Conservation (phyloP, 2,888 invertebrate genomes). For the Calliphora vomitoria region DNA sequence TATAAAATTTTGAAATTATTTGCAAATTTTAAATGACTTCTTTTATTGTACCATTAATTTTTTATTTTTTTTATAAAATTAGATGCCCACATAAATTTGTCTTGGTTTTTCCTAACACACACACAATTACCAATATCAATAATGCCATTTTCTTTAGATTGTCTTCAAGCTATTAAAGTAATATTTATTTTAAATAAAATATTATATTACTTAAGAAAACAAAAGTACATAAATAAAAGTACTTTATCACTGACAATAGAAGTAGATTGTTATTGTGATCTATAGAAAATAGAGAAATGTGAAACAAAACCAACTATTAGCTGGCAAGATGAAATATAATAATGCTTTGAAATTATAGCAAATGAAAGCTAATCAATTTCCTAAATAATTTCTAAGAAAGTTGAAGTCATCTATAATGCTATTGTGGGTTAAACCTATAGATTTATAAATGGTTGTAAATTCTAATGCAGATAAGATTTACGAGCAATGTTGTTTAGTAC, state of each 20-base stretch:
- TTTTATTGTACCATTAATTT: no score
- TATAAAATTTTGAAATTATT: no score
- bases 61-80: background rate
- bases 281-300: background rate
- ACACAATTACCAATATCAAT: no score
- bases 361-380: no score
- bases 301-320: background rate
- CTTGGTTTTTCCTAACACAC: background rate
- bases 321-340: background rate
- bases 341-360: background rate
- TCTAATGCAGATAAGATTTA: no score
- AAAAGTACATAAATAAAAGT: background rate
- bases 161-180: background rate
- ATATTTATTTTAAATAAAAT: conserved; percentile 19
- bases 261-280: background rate
- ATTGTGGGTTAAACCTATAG: no score
- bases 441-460: no score
- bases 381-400: no score
- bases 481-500: no score
- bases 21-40: background rate
- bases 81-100: background rate
- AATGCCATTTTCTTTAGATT: background rate
- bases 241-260: background rate
- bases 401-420: no score
- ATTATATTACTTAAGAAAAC: conserved; percentile 26